A percentile compares a stretch with the other conserved stretches of the same genome.
These are phyloP conservation scores for Pseudonaja textilis DNA, from an alignment of 2,113 vertebrate species.

Conservation along the genomic window DNA sequence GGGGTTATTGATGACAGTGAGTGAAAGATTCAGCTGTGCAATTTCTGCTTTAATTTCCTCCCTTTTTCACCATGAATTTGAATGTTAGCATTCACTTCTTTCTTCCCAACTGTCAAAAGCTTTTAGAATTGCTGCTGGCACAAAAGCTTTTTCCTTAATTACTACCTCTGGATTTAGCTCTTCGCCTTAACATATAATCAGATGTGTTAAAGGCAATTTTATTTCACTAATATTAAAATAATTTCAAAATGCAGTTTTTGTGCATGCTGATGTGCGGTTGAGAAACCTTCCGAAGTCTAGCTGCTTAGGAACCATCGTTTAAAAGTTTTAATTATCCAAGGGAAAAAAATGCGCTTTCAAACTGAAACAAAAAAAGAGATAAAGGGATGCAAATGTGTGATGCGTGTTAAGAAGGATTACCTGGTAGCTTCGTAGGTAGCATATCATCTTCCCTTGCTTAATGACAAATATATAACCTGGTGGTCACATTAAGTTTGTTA, in stretches of 20 bases:
- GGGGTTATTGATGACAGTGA: constrained; percentile 3
- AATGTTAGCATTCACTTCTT: constrained; percentile 24
- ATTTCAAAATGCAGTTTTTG: constrained; percentile 23
- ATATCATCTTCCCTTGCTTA: neutral
- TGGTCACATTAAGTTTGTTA: neutral
- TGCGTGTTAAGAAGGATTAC: neutral
- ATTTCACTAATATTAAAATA: constrained; percentile 35
- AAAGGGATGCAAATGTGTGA: neutral
- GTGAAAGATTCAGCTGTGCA: neutral
- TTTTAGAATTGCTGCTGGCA: constrained; percentile 18
- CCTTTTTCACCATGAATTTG: constrained; percentile 4
- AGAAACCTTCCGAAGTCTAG: neutral
- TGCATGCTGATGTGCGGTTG: constrained; percentile 11
- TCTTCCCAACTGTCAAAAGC: constrained; percentile 19
- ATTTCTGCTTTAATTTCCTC: neutral
- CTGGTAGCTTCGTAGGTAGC: neutral
- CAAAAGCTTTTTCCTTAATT: constrained; percentile 37
- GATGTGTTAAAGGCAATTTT: constrained; percentile 32
- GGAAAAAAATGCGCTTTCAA: neutral
- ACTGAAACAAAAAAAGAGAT: neutral
- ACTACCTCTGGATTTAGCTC: constrained; percentile 25
- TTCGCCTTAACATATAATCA: constrained; percentile 26
- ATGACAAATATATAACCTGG: neutral
- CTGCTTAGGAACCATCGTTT: neutral
- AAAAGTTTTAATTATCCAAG: constrained; percentile 12